These are phyloP conservation scores for Dinocampus coccinellae DNA, from an alignment of 2,888 invertebrate species.

Conservation along the genomic window DNA sequence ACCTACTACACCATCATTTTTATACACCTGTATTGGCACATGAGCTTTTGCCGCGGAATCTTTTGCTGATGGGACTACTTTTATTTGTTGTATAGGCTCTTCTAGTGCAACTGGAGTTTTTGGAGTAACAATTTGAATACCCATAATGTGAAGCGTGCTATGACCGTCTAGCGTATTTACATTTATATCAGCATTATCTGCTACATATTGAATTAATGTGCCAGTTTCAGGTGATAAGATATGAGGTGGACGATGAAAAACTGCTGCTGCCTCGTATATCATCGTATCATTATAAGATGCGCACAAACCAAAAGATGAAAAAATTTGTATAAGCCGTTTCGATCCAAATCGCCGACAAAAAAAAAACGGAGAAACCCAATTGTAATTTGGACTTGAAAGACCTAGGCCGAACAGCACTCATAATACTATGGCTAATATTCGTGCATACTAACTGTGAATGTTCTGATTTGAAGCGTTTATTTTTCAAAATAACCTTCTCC, in stretches of 20 bases:
- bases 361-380: conserved; percentile 8
- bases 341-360: conserved; percentile 20
- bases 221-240: conserved; percentile 6
- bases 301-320: conserved; percentile 14
- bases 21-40: too few species aligned
- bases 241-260: conserved; percentile 8
- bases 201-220: too few species aligned
- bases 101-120: too few species aligned
- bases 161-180: too few species aligned
- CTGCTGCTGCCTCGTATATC: conserved; percentile 32
- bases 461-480: neutral
- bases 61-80: too few species aligned
- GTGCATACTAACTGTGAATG: conserved; percentile 10
- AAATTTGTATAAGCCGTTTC: conserved; percentile 20
- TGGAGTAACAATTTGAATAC: too few species aligned
- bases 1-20: too few species aligned
- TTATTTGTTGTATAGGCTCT: too few species aligned
- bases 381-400: conserved; percentile 3
- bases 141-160: too few species aligned
- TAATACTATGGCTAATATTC: neutral
- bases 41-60: too few species aligned
- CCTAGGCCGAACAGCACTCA: conserved; percentile 1
- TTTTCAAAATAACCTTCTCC: neutral
- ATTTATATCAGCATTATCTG: too few species aligned
- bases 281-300: too few species aligned